A percentile compares a stretch with the other conserved stretches of the same genome.
Evolutionary conservation across 2,797 vertebrate species (phyloP).

Genomic region (Eremophila alpestris): DNA sequence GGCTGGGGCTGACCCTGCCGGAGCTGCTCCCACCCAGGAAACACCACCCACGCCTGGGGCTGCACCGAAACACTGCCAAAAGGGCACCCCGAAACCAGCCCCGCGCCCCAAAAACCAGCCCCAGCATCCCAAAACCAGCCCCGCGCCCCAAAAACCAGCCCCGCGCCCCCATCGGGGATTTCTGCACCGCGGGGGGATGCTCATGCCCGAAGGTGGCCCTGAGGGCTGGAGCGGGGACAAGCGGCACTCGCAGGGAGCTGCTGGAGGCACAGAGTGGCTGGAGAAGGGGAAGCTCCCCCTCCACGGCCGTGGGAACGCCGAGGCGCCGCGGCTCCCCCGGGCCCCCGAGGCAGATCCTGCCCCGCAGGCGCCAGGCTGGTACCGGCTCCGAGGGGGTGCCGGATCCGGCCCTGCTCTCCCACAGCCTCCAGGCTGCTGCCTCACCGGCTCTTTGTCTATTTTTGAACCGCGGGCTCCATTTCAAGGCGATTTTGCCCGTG

Average conservation of each 20-base stretch:
- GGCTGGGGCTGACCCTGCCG: neutral
- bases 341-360: neutral
- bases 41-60: neutral
- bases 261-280: neutral
- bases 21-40: neutral
- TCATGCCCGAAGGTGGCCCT: neutral
- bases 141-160: neutral
- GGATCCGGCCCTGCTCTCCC: neutral
- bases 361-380: accelerated
- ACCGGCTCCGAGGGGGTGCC: neutral
- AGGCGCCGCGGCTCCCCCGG: neutral
- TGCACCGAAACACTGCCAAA: accelerated
- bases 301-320: neutral
- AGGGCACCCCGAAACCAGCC: neutral
- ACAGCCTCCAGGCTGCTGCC: neutral
- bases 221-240: accelerated
- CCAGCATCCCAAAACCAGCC: neutral
- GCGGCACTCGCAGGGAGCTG: neutral
- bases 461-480: slow-evolving; percentile 2
- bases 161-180: accelerated
- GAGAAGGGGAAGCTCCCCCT: neutral
- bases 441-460: slow-evolving; percentile 28
- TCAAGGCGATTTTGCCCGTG: neutral
- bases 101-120: neutral
- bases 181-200: neutral